Evolutionary conservation across 2,113 vertebrate species (phyloP).

Genomic region (Parus major): DNA sequence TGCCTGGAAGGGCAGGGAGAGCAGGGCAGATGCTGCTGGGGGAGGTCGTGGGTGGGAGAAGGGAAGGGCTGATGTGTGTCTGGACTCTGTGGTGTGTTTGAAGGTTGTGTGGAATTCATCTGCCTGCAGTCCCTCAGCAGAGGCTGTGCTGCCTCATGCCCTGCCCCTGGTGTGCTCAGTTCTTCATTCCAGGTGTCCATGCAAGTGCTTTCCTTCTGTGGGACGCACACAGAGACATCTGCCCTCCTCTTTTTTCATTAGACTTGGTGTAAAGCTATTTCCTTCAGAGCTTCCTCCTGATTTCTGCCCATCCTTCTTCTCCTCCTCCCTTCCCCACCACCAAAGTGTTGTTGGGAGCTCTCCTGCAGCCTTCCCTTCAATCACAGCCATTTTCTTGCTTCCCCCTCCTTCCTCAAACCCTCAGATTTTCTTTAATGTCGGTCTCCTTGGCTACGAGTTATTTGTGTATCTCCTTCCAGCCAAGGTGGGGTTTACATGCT

Average conservation of each 20-base stretch:
- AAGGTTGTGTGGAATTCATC: not conserved
- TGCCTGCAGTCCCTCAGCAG: not conserved
- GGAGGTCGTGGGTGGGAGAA: not conserved
- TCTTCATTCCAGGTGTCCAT: constrained; percentile 10
- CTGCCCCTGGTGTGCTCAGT: not conserved
- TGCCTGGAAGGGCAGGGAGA: not conserved
- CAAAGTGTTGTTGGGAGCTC: fast-evolving
- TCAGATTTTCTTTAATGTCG: not conserved
- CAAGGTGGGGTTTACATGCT: constrained; percentile 68
- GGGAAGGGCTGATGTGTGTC: not conserved
- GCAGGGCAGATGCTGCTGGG: not conserved
- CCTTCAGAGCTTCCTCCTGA: not conserved
- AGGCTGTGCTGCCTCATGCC: not conserved
- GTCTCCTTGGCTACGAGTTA: constrained; percentile 22
- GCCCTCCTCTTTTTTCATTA: no score
- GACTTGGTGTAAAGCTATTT: not conserved
- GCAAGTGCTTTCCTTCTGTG: not conserved
- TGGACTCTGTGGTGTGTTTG: not conserved
- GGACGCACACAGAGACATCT: fast-evolving
- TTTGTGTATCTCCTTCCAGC: constrained; percentile 66
- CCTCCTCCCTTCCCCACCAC: not conserved
- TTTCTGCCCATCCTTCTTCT: not conserved
- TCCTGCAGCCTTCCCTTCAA: not conserved
- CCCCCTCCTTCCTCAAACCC: not conserved
- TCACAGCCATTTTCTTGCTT: not conserved